Percentiles rank a stretch among this genome's conserved stretches.
Evolutionary conservation across 2,113 vertebrate genomes (phyloP).

Genomic region (Ptilonorhynchus violaceus): DNA sequence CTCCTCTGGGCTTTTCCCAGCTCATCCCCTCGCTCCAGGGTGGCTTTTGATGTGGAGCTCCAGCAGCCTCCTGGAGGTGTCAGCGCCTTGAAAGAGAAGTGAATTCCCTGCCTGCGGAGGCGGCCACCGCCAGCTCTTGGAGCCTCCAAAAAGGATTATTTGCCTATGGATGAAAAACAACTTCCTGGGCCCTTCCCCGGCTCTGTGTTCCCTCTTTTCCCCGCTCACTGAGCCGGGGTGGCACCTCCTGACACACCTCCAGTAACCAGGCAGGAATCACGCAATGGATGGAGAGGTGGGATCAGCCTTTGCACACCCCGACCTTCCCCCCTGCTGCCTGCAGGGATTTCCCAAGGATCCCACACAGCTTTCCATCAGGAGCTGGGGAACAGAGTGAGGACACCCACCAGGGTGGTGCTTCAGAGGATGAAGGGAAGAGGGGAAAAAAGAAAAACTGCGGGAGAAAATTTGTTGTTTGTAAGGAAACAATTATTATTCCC

Average conservation of each 20-base stretch:
- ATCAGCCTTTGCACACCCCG: neutral
- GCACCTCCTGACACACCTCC: neutral
- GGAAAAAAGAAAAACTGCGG: neutral
- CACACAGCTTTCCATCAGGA: neutral
- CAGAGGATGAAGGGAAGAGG: neutral
- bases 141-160: rapidly evolving
- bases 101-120: neutral
- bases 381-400: neutral
- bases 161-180: rapidly evolving
- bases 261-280: rapidly evolving
- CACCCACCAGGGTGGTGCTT: neutral
- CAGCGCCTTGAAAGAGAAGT: neutral
- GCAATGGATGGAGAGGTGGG: rapidly evolving
- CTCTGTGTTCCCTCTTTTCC: neutral
- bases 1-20: neutral
- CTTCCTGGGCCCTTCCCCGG: neutral
- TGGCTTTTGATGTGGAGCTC: neutral
- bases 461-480: neutral
- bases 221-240: neutral
- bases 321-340: neutral
- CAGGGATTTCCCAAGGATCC: neutral
- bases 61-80: neutral
- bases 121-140: too few relatives aligned
- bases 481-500: neutral
- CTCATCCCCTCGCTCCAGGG: neutral